A percentile compares a stretch with the other conserved stretches of the same genome.
Conservation (phyloP, 2,888 invertebrate species). For the Nomada ruficornis region DNA sequence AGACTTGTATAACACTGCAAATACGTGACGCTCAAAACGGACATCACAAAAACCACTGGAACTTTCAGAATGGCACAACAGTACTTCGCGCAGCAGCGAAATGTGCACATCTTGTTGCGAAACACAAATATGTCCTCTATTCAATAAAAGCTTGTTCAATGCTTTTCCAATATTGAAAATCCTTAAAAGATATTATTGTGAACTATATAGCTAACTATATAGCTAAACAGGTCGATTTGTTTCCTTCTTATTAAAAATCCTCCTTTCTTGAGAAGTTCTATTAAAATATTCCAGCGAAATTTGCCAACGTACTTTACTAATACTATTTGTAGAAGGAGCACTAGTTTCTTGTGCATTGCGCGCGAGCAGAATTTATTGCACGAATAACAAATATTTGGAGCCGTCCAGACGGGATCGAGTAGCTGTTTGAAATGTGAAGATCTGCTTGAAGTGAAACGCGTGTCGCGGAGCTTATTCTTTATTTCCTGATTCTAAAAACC, state of each 20-base stretch:
- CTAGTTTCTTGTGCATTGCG: neutral
- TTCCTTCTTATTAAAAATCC: neutral
- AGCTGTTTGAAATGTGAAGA: neutral
- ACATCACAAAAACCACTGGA: too few relatives aligned
- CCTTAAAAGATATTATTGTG: neutral
- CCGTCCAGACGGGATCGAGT: neutral
- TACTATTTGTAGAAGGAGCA: neutral
- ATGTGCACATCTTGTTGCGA: too few relatives aligned
- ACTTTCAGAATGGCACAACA: too few relatives aligned
- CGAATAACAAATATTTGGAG: constrained; percentile 9
- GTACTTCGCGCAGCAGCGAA: too few relatives aligned
- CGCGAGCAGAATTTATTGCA: neutral
- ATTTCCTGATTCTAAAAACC: constrained; percentile 21
- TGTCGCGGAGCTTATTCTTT: constrained; percentile 18
- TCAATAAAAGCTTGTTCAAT: too few relatives aligned
- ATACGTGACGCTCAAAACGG: too few relatives aligned
- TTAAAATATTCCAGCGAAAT: neutral
- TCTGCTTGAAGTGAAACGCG: constrained; percentile 13
- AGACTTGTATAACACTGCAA: too few relatives aligned
- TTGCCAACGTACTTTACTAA: neutral
- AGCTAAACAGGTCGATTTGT: neutral
- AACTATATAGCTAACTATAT: too few relatives aligned
- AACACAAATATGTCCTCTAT: too few relatives aligned
- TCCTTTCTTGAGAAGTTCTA: too few relatives aligned
- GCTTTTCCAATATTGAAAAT: too few relatives aligned